phyloP scores from a whole-genome alignment of 2,797 vertebrate species.

The Morelia viridis region DNA sequence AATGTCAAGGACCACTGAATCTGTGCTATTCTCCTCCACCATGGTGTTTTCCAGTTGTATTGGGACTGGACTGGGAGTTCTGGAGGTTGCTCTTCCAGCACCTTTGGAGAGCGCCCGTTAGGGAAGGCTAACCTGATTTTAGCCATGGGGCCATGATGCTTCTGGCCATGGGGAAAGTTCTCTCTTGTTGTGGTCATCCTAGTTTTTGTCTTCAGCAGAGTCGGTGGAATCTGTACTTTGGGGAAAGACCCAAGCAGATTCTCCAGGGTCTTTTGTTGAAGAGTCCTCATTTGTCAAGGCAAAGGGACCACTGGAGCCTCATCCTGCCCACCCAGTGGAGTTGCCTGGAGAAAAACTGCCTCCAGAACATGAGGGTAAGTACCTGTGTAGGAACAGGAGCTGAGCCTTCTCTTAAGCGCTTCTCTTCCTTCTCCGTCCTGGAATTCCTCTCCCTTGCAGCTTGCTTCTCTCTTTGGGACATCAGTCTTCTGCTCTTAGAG shows the following conservation, averaged over 20 bases:
- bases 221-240: background rate
- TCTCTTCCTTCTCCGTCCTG: background rate
- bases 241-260: background rate
- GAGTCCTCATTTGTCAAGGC: background rate
- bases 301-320: conserved; percentile 38
- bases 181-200: no score
- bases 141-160: background rate
- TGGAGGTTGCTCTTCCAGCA: background rate
- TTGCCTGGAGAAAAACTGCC: background rate
- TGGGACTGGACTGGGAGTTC: background rate
- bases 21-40: background rate
- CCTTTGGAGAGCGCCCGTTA: background rate
- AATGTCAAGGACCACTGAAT: no score
- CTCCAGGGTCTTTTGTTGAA: background rate
- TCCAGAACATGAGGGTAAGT: conserved; percentile 61
- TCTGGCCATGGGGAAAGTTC: no score
- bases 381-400: rapidly evolving
- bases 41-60: background rate
- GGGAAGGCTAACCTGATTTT: background rate
- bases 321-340: background rate
- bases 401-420: background rate
- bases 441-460: background rate
- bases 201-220: conserved; percentile 25
- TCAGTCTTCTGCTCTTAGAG: background rate
- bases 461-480: background rate